These are phyloP conservation scores for Betta splendens DNA, from an alignment of 2,797 vertebrate species.

Conservation along the genomic window DNA sequence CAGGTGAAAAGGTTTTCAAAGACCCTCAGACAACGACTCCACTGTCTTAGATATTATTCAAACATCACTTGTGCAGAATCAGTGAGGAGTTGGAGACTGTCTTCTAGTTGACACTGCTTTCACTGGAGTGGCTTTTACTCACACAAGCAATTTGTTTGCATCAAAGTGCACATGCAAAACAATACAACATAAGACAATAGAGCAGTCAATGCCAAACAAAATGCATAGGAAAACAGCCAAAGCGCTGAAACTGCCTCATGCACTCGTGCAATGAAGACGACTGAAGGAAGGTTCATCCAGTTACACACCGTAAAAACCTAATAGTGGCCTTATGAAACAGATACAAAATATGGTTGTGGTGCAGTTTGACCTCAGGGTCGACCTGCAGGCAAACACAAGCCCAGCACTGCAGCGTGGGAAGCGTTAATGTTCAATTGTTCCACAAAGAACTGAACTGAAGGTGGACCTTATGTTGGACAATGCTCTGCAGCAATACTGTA, in stretches of 20 bases:
- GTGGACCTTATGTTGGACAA: slow-evolving; percentile 16
- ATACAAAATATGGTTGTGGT: slow-evolving; percentile 18
- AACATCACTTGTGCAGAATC: slow-evolving; percentile 9
- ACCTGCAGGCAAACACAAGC: slow-evolving; percentile 39
- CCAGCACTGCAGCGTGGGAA: slow-evolving; percentile 36
- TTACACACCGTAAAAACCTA: slow-evolving; percentile 1
- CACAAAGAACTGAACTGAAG: slow-evolving; percentile 9
- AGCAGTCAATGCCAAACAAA: slow-evolving; percentile 5
- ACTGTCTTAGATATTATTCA: slow-evolving; percentile 2
- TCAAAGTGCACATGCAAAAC: slow-evolving; percentile 4
- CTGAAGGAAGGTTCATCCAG: slow-evolving; percentile 3
- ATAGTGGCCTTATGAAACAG: slow-evolving; percentile 22
- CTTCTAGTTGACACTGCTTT: slow-evolving; percentile 15
- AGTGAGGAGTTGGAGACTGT: not conserved
- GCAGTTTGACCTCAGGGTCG: slow-evolving; percentile 35
- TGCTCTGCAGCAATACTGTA: slow-evolving; percentile 3
- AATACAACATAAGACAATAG: not conserved
- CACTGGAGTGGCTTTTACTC: not conserved
- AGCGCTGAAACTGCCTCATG: slow-evolving; percentile 8
- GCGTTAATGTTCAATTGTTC: slow-evolving; percentile 52
- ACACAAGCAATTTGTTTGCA: slow-evolving; percentile 12
- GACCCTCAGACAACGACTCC: slow-evolving; percentile 6
- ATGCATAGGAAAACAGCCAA: not conserved
- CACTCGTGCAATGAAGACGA: not conserved
- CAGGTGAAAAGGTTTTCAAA: slow-evolving; percentile 23